Percentiles rank a stretch among this genome's conserved stretches.
Conservation (phyloP, 2,888 invertebrate species). For the Cenopis cana region DNA sequence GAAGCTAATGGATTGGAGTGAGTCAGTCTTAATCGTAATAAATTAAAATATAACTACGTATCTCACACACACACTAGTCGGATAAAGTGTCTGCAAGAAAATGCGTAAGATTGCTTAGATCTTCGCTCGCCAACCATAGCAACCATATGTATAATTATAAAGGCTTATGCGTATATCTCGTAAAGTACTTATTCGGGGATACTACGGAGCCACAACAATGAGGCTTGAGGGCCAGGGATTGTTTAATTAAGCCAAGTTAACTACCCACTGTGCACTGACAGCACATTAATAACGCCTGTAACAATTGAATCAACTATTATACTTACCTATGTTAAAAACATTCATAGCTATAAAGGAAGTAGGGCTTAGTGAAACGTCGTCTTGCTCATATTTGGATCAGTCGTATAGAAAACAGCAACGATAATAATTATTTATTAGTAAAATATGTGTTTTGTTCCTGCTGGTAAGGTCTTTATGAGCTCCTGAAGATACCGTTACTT, state of each 20-base stretch:
- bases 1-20: too few species aligned
- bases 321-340: conserved; percentile 15
- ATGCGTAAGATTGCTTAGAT: not conserved
- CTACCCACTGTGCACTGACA: conserved; percentile 47
- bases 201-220: conserved; percentile 67
- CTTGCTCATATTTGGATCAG: too few species aligned
- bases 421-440: too few species aligned
- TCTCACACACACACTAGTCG: too few species aligned
- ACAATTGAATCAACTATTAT: conserved; percentile 15
- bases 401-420: too few species aligned
- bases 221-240: conserved; percentile 57
- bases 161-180: conserved; percentile 65
- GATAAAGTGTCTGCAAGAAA: not conserved
- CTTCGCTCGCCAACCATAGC: conserved; percentile 42
- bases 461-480: too few species aligned
- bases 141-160: conserved; percentile 52
- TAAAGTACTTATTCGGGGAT: conserved; percentile 66
- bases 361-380: too few species aligned
- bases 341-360: not conserved
- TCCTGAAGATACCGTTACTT: too few species aligned
- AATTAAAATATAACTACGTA: too few species aligned
- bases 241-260: conserved; percentile 69
- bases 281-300: conserved; percentile 36
- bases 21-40: too few species aligned
- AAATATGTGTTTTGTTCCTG: too few species aligned